A percentile compares a stretch with the other conserved stretches of the same genome.
phyloP scores from a whole-genome alignment of 2,888 invertebrate genomes.

The Dynastes grantii region DNA sequence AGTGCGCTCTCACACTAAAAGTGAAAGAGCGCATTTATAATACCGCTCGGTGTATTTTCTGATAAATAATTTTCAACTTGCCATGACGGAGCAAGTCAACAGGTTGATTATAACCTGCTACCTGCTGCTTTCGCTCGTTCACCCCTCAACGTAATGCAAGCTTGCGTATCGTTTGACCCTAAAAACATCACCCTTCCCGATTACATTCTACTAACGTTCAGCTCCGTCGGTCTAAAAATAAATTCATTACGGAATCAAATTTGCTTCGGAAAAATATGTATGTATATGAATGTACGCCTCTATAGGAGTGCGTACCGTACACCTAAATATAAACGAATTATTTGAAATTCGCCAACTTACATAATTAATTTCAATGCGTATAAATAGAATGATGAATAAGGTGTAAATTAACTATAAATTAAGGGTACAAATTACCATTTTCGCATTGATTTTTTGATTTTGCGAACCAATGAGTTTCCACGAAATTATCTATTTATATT shows the following conservation, averaged over 20 bases:
- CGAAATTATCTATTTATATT: background rate
- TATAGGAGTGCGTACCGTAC: background rate
- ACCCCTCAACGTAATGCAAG: conserved; percentile 21
- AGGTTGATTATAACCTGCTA: conserved; percentile 44
- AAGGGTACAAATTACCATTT: background rate
- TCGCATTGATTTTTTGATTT: background rate
- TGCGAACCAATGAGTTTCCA: background rate
- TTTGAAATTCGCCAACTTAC: conserved; percentile 5
- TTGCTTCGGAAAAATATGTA: conserved; percentile 23
- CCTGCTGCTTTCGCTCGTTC: conserved; percentile 35
- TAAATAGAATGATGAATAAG: conserved; percentile 14
- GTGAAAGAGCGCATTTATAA: background rate
- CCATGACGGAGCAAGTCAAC: conserved; percentile 28
- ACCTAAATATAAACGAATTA: conserved; percentile 29
- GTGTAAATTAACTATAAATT: conserved; percentile 18
- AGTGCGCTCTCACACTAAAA: no score
- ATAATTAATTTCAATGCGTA: conserved; percentile 5
- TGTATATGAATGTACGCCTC: background rate
- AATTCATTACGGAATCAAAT: conserved; percentile 37
- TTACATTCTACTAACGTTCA: conserved; percentile 16
- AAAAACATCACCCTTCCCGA: conserved; percentile 28
- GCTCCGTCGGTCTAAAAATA: conserved; percentile 25
- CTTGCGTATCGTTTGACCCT: conserved; percentile 27
- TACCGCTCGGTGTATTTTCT: background rate
- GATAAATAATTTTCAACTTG: conserved; percentile 32